Conservation (phyloP, 2,797 vertebrate genomes). For the Acanthurus tractus region DNA sequence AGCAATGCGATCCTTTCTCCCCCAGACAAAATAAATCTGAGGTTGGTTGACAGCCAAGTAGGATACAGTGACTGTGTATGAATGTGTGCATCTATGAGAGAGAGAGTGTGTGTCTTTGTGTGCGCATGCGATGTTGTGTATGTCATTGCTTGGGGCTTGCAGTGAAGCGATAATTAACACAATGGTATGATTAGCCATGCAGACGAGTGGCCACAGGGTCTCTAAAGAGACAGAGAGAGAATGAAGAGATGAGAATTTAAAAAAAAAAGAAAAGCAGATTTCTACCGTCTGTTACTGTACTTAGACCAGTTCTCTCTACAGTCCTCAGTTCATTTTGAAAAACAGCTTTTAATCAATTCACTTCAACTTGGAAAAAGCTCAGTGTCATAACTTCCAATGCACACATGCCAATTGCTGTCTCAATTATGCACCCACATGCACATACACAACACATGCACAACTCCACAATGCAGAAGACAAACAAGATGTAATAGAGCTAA, state of each 20-base stretch:
- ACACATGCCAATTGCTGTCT: conserved; percentile 38
- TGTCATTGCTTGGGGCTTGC: conserved; percentile 67
- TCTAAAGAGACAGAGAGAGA: conserved; percentile 57
- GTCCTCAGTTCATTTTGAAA: conserved; percentile 60
- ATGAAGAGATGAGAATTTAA: conserved; percentile 46
- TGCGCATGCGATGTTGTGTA: conserved; percentile 38
- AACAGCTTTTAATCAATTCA: conserved; percentile 68
- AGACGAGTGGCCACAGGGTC: conserved; percentile 77
- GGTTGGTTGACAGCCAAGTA: conserved; percentile 50
- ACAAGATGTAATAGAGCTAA: conserved; percentile 20
- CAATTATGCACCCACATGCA: conserved; percentile 15
- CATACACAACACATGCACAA: conserved; percentile 19
- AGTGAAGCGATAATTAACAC: conserved; percentile 82
- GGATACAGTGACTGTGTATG: conserved; percentile 28
- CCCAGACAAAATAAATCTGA: conserved; percentile 56
- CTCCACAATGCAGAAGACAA: conserved; percentile 19
- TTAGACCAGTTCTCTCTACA: conserved; percentile 45
- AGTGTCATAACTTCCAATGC: conserved; percentile 49
- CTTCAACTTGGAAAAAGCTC: conserved; percentile 46
- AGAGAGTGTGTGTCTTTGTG: conserved; percentile 22
- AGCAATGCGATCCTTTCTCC: conserved; percentile 42
- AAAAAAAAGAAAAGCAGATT: conserved; percentile 24
- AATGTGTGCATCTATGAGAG: conserved; percentile 24
- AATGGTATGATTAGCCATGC: conserved; percentile 77
- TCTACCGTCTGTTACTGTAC: conserved; percentile 50